These are phyloP conservation scores for Tympanoctomys barrerae DNA, from an alignment of 2,797 vertebrate genomes.

Conservation along the genomic window DNA sequence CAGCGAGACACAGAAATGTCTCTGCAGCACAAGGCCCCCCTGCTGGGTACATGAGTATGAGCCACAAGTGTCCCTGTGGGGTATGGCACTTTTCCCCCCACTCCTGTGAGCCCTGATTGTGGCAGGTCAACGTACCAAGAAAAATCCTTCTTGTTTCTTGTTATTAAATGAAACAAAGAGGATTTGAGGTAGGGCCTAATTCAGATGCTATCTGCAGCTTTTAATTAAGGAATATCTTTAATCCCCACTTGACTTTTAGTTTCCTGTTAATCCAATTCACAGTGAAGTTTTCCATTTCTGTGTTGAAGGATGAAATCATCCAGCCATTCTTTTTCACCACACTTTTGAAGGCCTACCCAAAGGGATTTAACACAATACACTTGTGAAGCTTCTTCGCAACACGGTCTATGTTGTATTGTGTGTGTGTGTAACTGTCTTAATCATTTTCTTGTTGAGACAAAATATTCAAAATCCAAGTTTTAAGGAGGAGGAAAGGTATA, in stretches of 20 bases:
- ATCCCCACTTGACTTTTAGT: constrained; percentile 16
- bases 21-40: neutral
- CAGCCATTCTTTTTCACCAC: neutral
- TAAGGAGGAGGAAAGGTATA: too few species aligned
- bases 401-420: neutral
- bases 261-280: neutral
- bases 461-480: neutral
- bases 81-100: neutral
- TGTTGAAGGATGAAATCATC: neutral
- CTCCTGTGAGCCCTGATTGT: neutral
- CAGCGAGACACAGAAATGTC: neutral
- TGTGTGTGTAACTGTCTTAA: neutral
- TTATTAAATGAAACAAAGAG: neutral
- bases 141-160: neutral
- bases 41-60: neutral
- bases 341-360: constrained; percentile 28
- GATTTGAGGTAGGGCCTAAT: neutral
- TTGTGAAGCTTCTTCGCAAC: neutral
- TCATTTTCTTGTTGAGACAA: neutral
- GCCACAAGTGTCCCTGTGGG: neutral
- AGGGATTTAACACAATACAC: neutral
- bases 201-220: constrained; percentile 8
- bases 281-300: neutral
- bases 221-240: constrained; percentile 10
- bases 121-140: neutral